Percentiles rank a stretch among this genome's conserved stretches.
phyloP scores from a whole-genome alignment of 2,888 invertebrate genomes.

The Nephrotoma guestfalica region DNA sequence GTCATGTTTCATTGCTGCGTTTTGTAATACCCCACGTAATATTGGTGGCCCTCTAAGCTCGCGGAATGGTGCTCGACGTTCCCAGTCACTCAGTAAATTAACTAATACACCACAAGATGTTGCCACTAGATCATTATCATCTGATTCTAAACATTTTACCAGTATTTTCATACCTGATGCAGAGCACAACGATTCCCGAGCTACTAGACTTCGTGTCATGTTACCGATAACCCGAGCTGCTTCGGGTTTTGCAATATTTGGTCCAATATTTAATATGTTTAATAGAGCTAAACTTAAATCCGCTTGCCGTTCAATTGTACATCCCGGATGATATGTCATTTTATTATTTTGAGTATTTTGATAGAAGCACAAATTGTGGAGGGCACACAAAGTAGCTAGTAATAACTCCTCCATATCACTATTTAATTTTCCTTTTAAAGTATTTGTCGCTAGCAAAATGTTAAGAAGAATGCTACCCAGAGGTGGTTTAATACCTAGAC shows the following conservation, averaged over 20 bases:
- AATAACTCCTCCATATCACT: conserved; percentile 54
- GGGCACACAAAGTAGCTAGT: conserved; percentile 61
- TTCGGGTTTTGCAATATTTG: conserved; percentile 39
- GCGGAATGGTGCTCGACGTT: conserved; percentile 38
- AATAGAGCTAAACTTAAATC: conserved; percentile 23
- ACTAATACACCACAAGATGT: conserved; percentile 71
- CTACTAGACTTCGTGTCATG: conserved; percentile 53
- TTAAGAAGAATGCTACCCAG: conserved; percentile 32
- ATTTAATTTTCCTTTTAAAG: conserved; percentile 17
- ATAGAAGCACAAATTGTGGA: conserved; percentile 76
- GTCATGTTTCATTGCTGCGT: conserved; percentile 41
- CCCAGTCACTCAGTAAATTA: conserved; percentile 52
- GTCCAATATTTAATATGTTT: conserved; percentile 18
- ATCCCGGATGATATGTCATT: conserved; percentile 15
- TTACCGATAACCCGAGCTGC: conserved; percentile 72
- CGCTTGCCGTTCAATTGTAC: conserved; percentile 22
- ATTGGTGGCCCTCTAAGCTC: conserved; percentile 37
- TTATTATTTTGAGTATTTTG: conserved; percentile 29
- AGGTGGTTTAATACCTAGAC: conserved; percentile 35
- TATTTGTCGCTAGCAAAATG: conserved; percentile 18
- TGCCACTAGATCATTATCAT: conserved; percentile 52
- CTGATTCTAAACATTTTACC: conserved; percentile 41
- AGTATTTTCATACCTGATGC: conserved; percentile 47
- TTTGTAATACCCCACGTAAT: conserved; percentile 39
- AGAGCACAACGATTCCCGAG: conserved; percentile 48